Conservation (phyloP, 2,113 vertebrate species). For the Sinocyclocheilus grahami region DNA sequence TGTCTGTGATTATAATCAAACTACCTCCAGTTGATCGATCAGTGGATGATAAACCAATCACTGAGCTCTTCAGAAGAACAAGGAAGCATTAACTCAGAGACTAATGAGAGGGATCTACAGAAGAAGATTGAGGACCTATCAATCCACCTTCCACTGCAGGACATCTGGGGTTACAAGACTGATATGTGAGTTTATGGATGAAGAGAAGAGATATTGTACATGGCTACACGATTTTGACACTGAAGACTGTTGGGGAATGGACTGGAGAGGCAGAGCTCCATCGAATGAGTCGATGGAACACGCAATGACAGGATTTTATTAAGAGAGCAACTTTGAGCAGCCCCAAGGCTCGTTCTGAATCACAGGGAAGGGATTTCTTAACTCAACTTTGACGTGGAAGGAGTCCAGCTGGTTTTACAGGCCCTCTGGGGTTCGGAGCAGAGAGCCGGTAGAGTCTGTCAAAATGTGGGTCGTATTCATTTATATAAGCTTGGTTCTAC, state of each 20-base stretch:
- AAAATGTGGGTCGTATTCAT: slow-evolving; percentile 29
- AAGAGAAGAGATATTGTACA: background rate
- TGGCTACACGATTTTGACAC: background rate
- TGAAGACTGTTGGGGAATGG: background rate
- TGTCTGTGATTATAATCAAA: slow-evolving; percentile 40
- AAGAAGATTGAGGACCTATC: slow-evolving; percentile 4
- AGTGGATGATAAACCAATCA: slow-evolving; percentile 25
- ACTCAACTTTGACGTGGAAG: slow-evolving; percentile 20
- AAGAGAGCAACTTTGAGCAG: background rate
- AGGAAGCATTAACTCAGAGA: slow-evolving; percentile 14
- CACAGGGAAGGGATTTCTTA: slow-evolving; percentile 37
- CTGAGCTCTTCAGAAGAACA: slow-evolving; percentile 1
- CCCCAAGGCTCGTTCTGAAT: slow-evolving; percentile 31
- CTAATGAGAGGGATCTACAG: slow-evolving; percentile 5
- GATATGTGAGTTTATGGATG: background rate
- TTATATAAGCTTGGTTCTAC: background rate
- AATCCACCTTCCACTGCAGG: slow-evolving; percentile 3
- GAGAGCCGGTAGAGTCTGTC: background rate
- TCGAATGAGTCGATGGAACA: slow-evolving; percentile 29
- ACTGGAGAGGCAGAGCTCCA: background rate
- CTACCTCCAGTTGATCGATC: slow-evolving; percentile 11
- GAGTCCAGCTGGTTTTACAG: slow-evolving; percentile 15
- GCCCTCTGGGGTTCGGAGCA: background rate
- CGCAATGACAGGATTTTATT: slow-evolving; percentile 28
- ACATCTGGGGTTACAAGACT: background rate